These are phyloP conservation scores for Herpailurus yagouaroundi DNA, from an alignment of 2,113 vertebrate genomes.

Conservation along the genomic window DNA sequence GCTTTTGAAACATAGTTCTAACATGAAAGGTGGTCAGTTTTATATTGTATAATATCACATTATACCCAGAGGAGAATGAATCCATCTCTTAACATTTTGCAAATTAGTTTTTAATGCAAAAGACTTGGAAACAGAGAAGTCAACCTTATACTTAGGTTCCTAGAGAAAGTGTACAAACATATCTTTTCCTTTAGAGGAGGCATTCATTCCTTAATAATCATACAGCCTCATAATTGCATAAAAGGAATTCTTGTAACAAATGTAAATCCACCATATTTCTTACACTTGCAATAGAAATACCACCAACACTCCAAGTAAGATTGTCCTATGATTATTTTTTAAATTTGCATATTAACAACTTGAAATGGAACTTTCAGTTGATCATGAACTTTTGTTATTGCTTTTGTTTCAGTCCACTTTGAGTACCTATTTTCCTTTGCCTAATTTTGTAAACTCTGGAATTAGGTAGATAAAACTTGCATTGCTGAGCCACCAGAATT, in stretches of 20 bases:
- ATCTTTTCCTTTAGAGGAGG: slow-evolving; percentile 1
- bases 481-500: background rate
- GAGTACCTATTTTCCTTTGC: background rate
- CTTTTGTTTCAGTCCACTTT: background rate
- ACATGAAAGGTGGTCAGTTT: background rate
- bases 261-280: background rate
- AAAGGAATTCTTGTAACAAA: background rate
- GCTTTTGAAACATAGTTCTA: background rate
- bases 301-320: background rate
- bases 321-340: background rate
- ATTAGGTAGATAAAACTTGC: background rate
- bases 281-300: background rate
- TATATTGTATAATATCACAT: background rate
- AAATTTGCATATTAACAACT: background rate
- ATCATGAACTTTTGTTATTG: background rate
- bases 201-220: slow-evolving; percentile 30
- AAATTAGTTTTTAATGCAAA: slow-evolving; percentile 9
- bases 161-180: background rate
- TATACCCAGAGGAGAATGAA: background rate
- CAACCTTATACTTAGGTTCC: background rate
- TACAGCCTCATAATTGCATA: background rate
- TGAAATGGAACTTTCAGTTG: background rate
- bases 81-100: background rate
- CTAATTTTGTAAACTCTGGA: background rate
- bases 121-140: background rate